A percentile compares a stretch with the other conserved stretches of the same genome.
Conservation (phyloP, 1,140 invertebrate genomes). For the Temnothorax curvispinosus region DNA sequence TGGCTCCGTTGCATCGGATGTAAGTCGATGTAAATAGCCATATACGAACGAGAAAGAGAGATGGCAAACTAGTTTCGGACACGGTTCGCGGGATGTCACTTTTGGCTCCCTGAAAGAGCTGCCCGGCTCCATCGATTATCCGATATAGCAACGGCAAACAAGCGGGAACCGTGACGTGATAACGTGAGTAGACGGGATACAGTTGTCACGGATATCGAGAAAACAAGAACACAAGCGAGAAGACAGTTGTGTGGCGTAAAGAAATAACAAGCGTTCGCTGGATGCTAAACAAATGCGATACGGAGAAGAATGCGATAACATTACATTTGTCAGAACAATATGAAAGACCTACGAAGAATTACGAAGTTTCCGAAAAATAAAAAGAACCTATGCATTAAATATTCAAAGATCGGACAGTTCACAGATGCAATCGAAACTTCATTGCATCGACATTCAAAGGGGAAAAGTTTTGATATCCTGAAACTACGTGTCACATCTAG, state of each 20-base stretch:
- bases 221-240: neutral
- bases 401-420: neutral
- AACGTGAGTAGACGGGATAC: slow-evolving; percentile 22
- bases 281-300: neutral
- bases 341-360: neutral
- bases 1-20: neutral
- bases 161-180: slow-evolving; percentile 24
- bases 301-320: neutral
- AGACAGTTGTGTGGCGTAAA: neutral
- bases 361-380: neutral
- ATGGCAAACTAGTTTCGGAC: slow-evolving; percentile 34
- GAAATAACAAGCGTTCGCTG: neutral
- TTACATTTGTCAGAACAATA: slow-evolving; percentile 12
- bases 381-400: neutral
- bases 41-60: slow-evolving; percentile 6
- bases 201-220: slow-evolving; percentile 25
- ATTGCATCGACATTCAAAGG: neutral
- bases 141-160: slow-evolving; percentile 38
- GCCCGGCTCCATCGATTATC: slow-evolving; percentile 36
- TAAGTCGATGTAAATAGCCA: slow-evolving; percentile 54
- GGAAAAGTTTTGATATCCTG: neutral
- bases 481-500: neutral
- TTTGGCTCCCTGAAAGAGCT: slow-evolving; percentile 29
- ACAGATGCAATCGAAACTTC: neutral
- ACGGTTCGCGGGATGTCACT: slow-evolving; percentile 43